These are phyloP conservation scores for Paraescarpia echinospica DNA, from an alignment of 1,140 invertebrate genomes.

Conservation along the genomic window DNA sequence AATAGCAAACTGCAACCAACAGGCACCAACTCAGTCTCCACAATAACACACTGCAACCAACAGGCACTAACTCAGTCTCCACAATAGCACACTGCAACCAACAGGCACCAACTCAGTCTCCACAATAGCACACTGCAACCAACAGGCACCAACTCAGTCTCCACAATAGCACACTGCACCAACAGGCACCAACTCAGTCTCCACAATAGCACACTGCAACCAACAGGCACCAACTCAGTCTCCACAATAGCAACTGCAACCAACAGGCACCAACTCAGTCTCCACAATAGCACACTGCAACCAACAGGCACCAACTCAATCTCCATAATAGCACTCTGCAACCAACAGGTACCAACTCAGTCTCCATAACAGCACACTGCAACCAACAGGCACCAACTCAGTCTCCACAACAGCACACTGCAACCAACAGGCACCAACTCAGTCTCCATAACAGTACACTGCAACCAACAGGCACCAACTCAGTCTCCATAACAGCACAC, in stretches of 20 bases:
- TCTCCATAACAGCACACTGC: not conserved
- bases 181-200: not conserved
- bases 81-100: not conserved
- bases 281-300: not conserved
- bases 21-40: not conserved
- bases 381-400: not conserved
- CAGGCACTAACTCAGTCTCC: not conserved
- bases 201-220: not conserved
- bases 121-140: not conserved
- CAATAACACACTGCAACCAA: not conserved
- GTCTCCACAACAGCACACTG: not conserved
- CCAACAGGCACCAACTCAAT: not conserved
- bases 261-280: not conserved
- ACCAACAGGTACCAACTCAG: not conserved
- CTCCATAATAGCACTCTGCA: not conserved
- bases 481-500: not conserved
- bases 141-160: not conserved
- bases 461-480: not conserved
- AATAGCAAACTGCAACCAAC: not conserved
- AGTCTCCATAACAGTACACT: not conserved
- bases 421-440: not conserved
- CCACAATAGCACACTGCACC: not conserved
- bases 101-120: not conserved
- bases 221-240: not conserved
- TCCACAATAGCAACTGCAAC: not conserved